These are phyloP conservation scores for Diceros bicornis DNA, from an alignment of 2,797 vertebrate genomes.

Conservation along the genomic window DNA sequence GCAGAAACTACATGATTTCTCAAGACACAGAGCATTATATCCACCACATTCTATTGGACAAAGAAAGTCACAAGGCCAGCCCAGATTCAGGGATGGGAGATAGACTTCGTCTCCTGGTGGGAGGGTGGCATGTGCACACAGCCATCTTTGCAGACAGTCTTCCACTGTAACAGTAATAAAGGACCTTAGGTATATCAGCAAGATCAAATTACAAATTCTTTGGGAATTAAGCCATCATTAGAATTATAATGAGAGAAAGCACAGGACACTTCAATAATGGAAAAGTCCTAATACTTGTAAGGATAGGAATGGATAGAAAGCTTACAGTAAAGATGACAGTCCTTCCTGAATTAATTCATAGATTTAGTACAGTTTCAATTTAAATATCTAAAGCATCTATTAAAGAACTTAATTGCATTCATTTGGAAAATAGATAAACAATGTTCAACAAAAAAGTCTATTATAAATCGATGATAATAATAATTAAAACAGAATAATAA, in stretches of 20 bases:
- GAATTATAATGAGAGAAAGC: constrained; percentile 19
- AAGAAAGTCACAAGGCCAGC: not conserved
- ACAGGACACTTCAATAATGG: not conserved
- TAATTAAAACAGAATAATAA: constrained; percentile 58
- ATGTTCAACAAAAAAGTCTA: not conserved
- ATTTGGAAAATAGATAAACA: constrained; percentile 55
- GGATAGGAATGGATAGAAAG: not conserved
- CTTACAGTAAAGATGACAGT: not conserved
- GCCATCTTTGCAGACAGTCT: not conserved
- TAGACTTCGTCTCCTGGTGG: not conserved
- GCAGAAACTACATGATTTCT: not conserved
- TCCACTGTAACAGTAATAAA: not conserved
- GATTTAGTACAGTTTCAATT: not conserved
- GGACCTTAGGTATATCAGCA: not conserved
- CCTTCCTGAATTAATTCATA: constrained; percentile 42
- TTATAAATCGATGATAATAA: constrained; percentile 58
- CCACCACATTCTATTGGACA: not conserved
- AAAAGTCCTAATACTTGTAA: not conserved
- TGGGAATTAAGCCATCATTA: not conserved
- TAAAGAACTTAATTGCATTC: constrained; percentile 29
- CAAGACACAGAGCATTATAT: not conserved
- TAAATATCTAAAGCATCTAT: not conserved
- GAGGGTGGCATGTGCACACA: not conserved
- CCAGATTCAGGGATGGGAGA: too few relatives aligned
- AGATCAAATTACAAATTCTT: not conserved